A percentile compares a stretch with the other conserved stretches of the same genome.
Conservation (phyloP, 2,888 invertebrate genomes). For the Osedax fenrisi region DNA sequence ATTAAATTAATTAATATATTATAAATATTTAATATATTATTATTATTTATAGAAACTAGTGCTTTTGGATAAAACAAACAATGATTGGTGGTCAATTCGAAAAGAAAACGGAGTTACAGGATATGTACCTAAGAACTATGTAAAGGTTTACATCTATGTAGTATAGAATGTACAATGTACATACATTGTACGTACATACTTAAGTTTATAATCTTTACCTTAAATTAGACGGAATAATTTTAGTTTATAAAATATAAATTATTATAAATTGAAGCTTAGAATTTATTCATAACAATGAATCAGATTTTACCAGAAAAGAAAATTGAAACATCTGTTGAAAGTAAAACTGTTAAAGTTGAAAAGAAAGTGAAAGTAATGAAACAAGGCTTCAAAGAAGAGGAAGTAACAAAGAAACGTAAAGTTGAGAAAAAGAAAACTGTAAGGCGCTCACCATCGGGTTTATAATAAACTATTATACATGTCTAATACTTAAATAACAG, state of each 20-base stretch:
- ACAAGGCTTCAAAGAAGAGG: conserved; percentile 51
- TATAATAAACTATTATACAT: conserved; percentile 9
- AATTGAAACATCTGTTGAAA: conserved; percentile 52
- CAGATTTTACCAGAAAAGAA: not conserved
- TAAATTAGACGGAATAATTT: too few relatives aligned
- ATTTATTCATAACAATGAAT: too few relatives aligned
- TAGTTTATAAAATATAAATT: too few relatives aligned
- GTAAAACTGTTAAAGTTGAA: conserved; percentile 71
- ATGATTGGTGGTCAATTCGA: conserved; percentile 98
- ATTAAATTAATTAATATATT: too few relatives aligned
- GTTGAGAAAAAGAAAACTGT: conserved; percentile 35
- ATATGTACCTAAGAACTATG: conserved; percentile 93
- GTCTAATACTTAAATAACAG: too few relatives aligned
- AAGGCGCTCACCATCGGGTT: conserved; percentile 48
- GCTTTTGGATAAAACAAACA: conserved; percentile 81
- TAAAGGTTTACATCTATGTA: too few relatives aligned
- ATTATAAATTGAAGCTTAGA: too few relatives aligned
- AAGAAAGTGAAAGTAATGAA: conserved; percentile 76
- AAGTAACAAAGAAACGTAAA: not conserved
- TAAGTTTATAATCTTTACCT: too few relatives aligned
- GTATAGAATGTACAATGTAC: too few relatives aligned
- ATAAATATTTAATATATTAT: too few relatives aligned
- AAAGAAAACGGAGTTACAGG: conserved; percentile 82
- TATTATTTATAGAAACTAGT: conserved; percentile 55
- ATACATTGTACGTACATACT: too few relatives aligned